Evolutionary conservation across 1,140 invertebrate species (phyloP).

Genomic region (Drosophila tsacasi): DNA sequence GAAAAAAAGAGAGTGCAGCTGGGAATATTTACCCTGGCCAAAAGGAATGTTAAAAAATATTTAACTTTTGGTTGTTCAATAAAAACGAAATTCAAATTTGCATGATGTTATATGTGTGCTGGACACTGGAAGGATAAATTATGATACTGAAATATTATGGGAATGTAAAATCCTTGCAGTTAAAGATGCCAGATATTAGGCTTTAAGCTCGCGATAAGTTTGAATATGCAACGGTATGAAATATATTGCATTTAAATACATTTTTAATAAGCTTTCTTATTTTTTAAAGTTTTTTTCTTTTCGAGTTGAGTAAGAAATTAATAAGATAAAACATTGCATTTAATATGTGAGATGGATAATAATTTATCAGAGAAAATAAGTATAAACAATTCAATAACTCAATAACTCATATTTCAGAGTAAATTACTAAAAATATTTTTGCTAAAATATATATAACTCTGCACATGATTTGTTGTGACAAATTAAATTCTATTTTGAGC

Average conservation of each 20-base stretch:
- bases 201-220: neutral
- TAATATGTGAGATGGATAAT: neutral
- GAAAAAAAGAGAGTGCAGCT: neutral
- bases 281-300: too few species aligned
- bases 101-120: neutral
- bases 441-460: neutral
- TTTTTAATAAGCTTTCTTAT: too few species aligned
- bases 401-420: neutral
- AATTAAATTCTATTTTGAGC: neutral
- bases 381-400: neutral
- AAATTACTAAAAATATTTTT: neutral
- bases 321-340: neutral
- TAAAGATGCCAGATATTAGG: neutral
- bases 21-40: neutral
- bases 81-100: neutral
- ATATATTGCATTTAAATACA: too few species aligned
- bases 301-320: neutral
- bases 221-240: neutral
- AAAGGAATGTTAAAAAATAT: constrained; percentile 3
- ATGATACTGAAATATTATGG: neutral
- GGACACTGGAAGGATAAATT: neutral
- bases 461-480: neutral
- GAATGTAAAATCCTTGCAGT: neutral
- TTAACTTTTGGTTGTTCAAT: neutral
- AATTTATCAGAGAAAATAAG: neutral